phyloP scores from a whole-genome alignment of 2,797 vertebrate species.

The Anisognathus igniventris region DNA sequence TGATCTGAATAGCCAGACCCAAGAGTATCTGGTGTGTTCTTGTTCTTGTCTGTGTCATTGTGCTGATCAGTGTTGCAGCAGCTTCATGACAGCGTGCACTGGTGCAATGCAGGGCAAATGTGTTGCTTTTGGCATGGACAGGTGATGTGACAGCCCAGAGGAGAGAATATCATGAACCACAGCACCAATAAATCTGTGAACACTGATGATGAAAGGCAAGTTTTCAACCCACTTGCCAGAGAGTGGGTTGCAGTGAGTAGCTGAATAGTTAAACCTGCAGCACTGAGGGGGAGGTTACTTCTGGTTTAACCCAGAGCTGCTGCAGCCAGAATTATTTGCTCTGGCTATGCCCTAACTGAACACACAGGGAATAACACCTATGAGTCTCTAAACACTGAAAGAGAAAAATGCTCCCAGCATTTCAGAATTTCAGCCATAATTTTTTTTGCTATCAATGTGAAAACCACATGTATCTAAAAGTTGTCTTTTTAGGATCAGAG shows the following conservation, averaged over 20 bases:
- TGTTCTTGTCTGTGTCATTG: not conserved
- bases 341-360: not conserved
- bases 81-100: fast-evolving
- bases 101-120: not conserved
- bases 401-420: not conserved
- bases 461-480: not conserved
- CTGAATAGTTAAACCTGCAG: not conserved
- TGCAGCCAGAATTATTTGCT: not conserved
- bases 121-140: fast-evolving
- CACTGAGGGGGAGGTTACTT: not conserved
- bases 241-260: not conserved
- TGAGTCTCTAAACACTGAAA: not conserved
- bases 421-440: not conserved
- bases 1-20: not conserved
- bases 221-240: not conserved
- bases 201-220: not conserved
- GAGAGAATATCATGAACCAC: not conserved
- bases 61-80: not conserved
- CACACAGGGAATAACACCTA: not conserved
- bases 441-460: not conserved
- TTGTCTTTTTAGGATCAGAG: not conserved
- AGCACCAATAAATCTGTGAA: not conserved
- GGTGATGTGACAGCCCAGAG: not conserved
- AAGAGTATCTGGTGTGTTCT: not conserved
- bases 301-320: not conserved